Percentiles rank a stretch among this genome's conserved stretches.
Conservation (phyloP, 2,888 invertebrate genomes). For the Spodoptera littoralis region DNA sequence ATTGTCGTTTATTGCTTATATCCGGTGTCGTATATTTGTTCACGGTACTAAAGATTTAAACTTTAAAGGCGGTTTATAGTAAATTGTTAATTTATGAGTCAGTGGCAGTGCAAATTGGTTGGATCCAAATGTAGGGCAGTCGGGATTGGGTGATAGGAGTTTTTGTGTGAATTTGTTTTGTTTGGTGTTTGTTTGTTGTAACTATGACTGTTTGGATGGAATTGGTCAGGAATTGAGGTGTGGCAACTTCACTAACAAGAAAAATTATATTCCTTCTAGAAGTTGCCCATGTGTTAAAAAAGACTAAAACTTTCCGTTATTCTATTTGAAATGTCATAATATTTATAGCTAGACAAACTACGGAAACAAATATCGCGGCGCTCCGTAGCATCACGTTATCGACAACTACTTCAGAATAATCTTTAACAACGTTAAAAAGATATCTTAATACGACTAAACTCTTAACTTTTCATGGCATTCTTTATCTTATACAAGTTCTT, state of each 20-base stretch:
- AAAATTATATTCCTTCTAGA: too few relatives aligned
- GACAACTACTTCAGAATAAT: conserved; percentile 16
- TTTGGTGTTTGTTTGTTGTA: too few relatives aligned
- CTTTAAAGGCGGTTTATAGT: conserved; percentile 39
- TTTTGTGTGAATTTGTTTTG: too few relatives aligned
- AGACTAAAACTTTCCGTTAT: too few relatives aligned
- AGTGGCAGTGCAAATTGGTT: conserved; percentile 24
- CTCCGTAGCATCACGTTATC: background rate
- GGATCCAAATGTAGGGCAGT: conserved; percentile 30
- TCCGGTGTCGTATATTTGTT: conserved; percentile 67
- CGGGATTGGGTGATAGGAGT: conserved; percentile 8
- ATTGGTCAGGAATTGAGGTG: too few relatives aligned
- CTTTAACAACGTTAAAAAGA: conserved; percentile 10
- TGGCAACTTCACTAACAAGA: too few relatives aligned
- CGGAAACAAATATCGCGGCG: too few relatives aligned
- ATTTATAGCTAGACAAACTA: too few relatives aligned
- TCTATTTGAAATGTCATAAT: too few relatives aligned
- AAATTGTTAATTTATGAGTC: conserved; percentile 31
- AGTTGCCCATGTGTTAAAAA: too few relatives aligned
- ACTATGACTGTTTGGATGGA: too few relatives aligned
- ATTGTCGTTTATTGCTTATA: conserved; percentile 78
- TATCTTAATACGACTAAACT: conserved; percentile 21
- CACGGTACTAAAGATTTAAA: conserved; percentile 45
- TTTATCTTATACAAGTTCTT: conserved; percentile 1
- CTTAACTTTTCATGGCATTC: conserved; percentile 22